phyloP scores from a whole-genome alignment of 1,140 invertebrate species.

The Whitmania pigra region DNA sequence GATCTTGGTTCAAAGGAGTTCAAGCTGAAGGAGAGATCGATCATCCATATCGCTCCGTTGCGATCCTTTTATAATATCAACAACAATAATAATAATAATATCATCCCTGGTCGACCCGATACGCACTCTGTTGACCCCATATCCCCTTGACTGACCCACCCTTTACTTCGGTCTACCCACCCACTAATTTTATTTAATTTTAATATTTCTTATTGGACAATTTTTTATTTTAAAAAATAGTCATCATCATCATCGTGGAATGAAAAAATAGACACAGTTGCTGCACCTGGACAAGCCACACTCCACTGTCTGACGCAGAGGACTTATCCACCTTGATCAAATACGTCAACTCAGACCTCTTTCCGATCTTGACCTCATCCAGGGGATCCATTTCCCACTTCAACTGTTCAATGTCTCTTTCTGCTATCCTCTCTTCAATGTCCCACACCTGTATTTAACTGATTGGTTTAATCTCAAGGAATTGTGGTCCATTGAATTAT shows the following conservation, averaged over 20 bases:
- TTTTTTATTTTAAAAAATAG: no score
- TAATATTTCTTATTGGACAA: no score
- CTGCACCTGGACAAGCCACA: neutral
- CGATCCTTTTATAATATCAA: conserved; percentile 50
- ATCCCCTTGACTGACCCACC: no score
- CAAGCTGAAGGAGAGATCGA: conserved; percentile 56
- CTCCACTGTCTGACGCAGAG: neutral
- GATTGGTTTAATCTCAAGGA: no score
- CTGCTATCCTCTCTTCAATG: conserved; percentile 7
- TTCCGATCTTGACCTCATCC: conserved; percentile 7
- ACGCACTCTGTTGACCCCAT: no score
- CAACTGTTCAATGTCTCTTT: neutral
- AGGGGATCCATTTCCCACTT: conserved; percentile 9
- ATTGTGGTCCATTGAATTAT: no score
- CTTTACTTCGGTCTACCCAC: no score
- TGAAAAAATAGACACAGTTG: neutral
- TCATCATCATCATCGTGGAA: neutral
- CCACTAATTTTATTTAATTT: no score
- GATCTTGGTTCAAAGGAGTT: conserved; percentile 46
- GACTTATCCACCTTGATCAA: conserved; percentile 8
- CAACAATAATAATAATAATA: neutral
- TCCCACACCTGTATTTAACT: neutral
- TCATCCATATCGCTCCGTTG: conserved; percentile 65
- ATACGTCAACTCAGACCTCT: neutral
- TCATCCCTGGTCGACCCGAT: no score